Percentiles rank a stretch among this genome's conserved stretches.
phyloP scores from a whole-genome alignment of 2,113 vertebrate species.

The Cheilinus undulatus region DNA sequence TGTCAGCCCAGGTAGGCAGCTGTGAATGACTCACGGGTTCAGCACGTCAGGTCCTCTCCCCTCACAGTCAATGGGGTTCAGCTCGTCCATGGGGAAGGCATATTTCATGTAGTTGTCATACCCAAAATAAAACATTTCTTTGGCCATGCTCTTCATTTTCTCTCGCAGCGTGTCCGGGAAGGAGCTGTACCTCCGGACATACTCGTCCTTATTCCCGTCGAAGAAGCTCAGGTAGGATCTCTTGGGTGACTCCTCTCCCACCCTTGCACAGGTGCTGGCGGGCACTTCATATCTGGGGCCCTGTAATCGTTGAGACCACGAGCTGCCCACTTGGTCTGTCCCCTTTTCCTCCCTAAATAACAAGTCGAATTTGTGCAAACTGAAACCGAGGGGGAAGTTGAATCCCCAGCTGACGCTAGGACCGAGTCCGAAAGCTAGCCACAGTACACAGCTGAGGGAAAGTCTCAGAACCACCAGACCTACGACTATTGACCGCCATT shows the following conservation, averaged over 20 bases:
- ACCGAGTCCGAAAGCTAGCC: conserved; percentile 88
- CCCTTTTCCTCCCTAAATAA: conserved; percentile 70
- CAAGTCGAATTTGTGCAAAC: conserved; percentile 78
- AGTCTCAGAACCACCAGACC: conserved; percentile 90
- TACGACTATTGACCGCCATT: conserved; percentile 94
- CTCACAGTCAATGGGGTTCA: conserved; percentile 94
- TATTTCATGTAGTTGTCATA: conserved; percentile 98
- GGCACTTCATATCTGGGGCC: conserved; percentile 51
- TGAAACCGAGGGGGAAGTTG: conserved; percentile 83
- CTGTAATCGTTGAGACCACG: conserved; percentile 76
- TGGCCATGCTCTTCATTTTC: conserved; percentile 91
- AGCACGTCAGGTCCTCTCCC: conserved; percentile 93
- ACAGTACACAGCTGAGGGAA: conserved; percentile 87
- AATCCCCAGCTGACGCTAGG: conserved; percentile 86
- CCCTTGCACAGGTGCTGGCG: conserved; percentile 62
- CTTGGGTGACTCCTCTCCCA: conserved; percentile 54
- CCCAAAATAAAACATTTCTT: conserved; percentile 95
- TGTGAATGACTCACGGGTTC: conserved; percentile 89
- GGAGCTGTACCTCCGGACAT: conserved; percentile 89
- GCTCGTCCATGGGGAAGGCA: conserved; percentile 96
- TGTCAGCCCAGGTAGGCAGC: not conserved
- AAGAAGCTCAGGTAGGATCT: conserved; percentile 82
- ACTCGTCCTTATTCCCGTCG: conserved; percentile 86
- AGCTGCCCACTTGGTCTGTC: conserved; percentile 15
- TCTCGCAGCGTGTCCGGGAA: conserved; percentile 89